phyloP scores from a whole-genome alignment of 2,113 vertebrate species.

The Glaucidium brasilianum region DNA sequence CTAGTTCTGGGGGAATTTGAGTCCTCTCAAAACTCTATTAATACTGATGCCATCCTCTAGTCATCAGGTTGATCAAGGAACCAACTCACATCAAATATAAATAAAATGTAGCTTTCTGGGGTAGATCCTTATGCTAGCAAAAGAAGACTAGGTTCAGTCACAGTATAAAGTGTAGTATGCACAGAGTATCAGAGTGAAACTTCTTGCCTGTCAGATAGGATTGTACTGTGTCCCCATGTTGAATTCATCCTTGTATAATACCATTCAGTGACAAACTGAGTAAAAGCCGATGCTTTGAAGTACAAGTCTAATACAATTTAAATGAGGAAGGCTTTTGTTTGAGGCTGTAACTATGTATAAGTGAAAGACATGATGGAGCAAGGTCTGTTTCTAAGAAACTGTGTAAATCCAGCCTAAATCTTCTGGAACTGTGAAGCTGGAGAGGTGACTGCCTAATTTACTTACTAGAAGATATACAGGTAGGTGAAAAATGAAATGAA shows the following conservation, averaged over 20 bases:
- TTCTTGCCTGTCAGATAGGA: neutral
- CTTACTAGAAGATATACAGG: neutral
- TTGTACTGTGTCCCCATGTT: neutral
- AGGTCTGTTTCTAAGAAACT: neutral
- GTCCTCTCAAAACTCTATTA: neutral
- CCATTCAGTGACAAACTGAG: neutral
- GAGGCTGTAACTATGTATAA: neutral
- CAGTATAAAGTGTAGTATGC: fast-evolving
- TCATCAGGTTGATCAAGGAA: neutral
- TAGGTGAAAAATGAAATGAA: neutral
- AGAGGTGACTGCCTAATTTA: neutral
- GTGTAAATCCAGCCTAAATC: neutral
- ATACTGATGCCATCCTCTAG: neutral
- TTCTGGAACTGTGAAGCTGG: neutral
- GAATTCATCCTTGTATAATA: neutral
- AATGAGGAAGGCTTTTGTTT: neutral
- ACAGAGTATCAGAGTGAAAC: neutral
- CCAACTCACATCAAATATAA: neutral
- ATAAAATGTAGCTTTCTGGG: neutral
- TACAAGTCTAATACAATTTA: neutral
- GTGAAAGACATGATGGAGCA: neutral
- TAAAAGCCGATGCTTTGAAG: neutral
- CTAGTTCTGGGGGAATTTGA: neutral
- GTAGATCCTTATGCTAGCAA: neutral
- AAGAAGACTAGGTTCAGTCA: neutral